Percentiles rank a stretch among this genome's conserved stretches.
Evolutionary conservation across 2,797 vertebrate species (phyloP).

Genomic region (Peromyscus nudipes): DNA sequence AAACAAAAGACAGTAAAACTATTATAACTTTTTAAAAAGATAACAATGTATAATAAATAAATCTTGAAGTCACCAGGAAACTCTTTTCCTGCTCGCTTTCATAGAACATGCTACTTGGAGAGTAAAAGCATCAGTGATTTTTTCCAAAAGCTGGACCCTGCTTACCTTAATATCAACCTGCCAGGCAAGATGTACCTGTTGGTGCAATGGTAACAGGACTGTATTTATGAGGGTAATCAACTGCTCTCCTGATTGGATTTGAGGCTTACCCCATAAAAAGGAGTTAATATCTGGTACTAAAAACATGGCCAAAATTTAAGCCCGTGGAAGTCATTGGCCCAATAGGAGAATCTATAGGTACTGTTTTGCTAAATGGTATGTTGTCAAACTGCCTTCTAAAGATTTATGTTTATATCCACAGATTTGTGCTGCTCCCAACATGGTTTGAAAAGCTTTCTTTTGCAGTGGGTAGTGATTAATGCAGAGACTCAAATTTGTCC

Average conservation of each 20-base stretch:
- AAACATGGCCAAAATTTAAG: not conserved
- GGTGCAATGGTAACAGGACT: not conserved
- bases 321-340: not conserved
- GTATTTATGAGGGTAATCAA: not conserved
- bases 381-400: not conserved
- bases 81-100: not conserved
- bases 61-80: not conserved
- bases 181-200: not conserved
- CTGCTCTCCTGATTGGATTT: not conserved
- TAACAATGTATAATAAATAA: not conserved
- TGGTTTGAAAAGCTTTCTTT: not conserved
- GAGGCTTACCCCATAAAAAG: not conserved
- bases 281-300: not conserved
- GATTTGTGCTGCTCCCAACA: not conserved
- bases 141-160: not conserved
- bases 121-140: too few species aligned
- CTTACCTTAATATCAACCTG: not conserved
- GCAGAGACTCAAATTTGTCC: too few species aligned
- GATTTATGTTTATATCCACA: not conserved
- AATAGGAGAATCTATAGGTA: not conserved
- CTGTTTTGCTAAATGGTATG: not conserved
- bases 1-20: not conserved
- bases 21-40: not conserved
- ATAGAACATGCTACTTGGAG: not conserved
- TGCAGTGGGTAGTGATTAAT: not conserved